Evolutionary conservation across 2,888 invertebrate genomes (phyloP).

Genomic region (Matsumyia berberina): DNA sequence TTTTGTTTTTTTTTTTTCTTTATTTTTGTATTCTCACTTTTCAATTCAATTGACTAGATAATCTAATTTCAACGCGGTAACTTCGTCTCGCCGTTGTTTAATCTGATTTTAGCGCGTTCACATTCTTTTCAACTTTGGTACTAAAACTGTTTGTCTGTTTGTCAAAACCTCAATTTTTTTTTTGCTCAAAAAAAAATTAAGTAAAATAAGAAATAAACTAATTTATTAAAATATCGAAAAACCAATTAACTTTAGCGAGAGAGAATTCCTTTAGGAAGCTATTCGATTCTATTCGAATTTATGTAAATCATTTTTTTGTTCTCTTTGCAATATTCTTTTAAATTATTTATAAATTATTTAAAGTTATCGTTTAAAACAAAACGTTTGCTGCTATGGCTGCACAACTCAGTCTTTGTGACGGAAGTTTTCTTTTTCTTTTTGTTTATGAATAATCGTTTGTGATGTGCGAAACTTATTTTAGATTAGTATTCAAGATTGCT

Average conservation of each 20-base stretch:
- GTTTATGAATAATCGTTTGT: slow-evolving; percentile 39
- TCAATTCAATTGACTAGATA: slow-evolving; percentile 81
- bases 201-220: background rate
- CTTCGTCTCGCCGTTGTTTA: slow-evolving; percentile 46
- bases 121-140: slow-evolving; percentile 65
- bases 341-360: slow-evolving; percentile 48
- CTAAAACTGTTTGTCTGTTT: slow-evolving; percentile 38
- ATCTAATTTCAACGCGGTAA: slow-evolving; percentile 77
- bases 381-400: slow-evolving; percentile 71
- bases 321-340: slow-evolving; percentile 4
- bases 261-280: slow-evolving; percentile 16
- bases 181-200: background rate
- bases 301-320: slow-evolving; percentile 3
- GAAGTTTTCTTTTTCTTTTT: slow-evolving; percentile 61
- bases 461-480: slow-evolving; percentile 58
- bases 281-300: slow-evolving; percentile 22
- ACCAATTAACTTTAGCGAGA: slow-evolving; percentile 3
- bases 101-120: slow-evolving; percentile 69
- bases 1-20: slow-evolving; percentile 55
- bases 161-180: background rate
- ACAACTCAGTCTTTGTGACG: slow-evolving; percentile 75
- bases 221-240: background rate
- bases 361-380: slow-evolving; percentile 49
- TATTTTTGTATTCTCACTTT: slow-evolving; percentile 65
- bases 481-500: slow-evolving; percentile 59